phyloP scores from a whole-genome alignment of 2,113 vertebrate genomes.

The Pseudorectes ferrugineus region DNA sequence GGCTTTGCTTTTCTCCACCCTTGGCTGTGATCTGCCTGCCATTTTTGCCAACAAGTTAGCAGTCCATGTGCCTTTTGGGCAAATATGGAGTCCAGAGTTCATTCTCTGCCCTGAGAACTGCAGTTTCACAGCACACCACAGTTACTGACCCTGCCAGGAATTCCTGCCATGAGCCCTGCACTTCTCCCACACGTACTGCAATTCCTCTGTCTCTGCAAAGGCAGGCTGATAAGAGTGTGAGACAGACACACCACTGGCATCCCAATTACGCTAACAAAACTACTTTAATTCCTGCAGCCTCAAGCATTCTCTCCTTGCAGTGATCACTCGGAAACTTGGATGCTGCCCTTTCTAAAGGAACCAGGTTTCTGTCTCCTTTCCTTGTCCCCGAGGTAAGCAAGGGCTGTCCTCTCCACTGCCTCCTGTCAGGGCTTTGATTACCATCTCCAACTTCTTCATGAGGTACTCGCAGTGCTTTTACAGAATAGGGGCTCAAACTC shows the following conservation, averaged over 20 bases:
- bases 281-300: neutral
- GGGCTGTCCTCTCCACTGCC: neutral
- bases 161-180: neutral
- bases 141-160: neutral
- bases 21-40: neutral
- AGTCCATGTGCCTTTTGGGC: neutral
- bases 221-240: neutral
- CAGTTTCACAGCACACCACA: neutral
- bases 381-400: neutral
- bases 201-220: neutral
- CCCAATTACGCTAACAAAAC: neutral
- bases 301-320: rapidly evolving
- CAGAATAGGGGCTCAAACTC: neutral
- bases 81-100: neutral
- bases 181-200: neutral
- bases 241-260: neutral
- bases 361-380: neutral
- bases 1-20: neutral
- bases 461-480: neutral
- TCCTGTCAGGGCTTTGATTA: neutral
- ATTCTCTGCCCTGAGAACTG: neutral
- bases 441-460: neutral
- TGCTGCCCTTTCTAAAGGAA: neutral
- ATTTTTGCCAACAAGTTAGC: neutral
- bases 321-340: neutral